Evolutionary conservation across 2,797 vertebrate species (phyloP), one percentile per base, ranked within the genome.

Genomic region (Acanthopagrus latus): DNA sequence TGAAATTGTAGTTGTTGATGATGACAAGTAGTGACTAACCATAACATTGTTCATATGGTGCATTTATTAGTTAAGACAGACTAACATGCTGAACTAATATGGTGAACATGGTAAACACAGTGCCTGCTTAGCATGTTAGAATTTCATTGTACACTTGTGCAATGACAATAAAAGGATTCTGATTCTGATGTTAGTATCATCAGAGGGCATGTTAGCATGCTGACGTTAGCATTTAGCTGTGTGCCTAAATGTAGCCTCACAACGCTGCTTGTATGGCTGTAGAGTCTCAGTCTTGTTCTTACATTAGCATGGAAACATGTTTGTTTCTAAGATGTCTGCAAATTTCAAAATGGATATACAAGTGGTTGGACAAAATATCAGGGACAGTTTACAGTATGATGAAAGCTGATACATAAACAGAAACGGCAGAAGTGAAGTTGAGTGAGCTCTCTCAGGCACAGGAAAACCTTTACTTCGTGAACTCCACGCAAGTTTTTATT

Each of bases 401-500:
- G 21, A 20, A 52, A 56, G 41, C 0, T 38, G 63, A 72, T 5
- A 64, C 9, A 51, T 51, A 57, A 74, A 67, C 6, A 21, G 27
- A 54, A 69, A 44, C 38, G 8, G 50, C 48, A 20, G 41, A 57
- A 18, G 43, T 62, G 27, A 72, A 46, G 27, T 58, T 55, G 9
- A 58, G 10, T 17, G 48, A 72, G 51, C 33, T 18, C n/a, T 62
- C 41, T 52, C 14, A 43, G 58, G 43, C 55, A 23, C 38, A 59
- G 25, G 11, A 73, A 65, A 56, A 80, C n/a, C 17, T 3, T 33
- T 20, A 69, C 59, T 29, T 41, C 44, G 18, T 33, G 47, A 65
- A 78, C 66, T 76, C 69, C 29, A 73, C 50, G 51, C 16, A 41
- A 46, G 50, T 33, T 76, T 51, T 76, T 71, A 58, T 78, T 76